Evolutionary conservation across 2,797 vertebrate genomes (phyloP), one percentile per base, ranked within the genome.

Genomic region (Epinephelus malabaricus): DNA sequence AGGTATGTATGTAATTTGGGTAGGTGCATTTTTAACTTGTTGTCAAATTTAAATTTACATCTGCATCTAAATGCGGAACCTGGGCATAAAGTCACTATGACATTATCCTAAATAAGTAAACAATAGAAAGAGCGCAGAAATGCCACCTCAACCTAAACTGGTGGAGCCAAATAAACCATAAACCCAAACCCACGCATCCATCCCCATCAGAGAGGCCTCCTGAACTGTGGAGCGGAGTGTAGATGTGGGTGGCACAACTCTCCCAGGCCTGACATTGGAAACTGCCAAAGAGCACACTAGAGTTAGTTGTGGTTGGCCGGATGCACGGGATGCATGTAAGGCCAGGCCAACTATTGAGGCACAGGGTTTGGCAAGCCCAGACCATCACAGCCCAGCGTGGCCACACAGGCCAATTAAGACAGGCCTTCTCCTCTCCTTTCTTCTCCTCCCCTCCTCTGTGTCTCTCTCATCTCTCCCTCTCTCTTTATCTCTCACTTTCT

Each of bases 271-370:
- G 92, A 94, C 90, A 94, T 91, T 91, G 89, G 91, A 94, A 92
- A 93, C 93, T 93, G 92, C 92, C 92, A 92, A 93, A 94, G 92
- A 94, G 94, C 92, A 93, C 91, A 91, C 92, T 94, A 88, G 93
- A 93, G 91, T 96, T 96, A 95, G 92, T 95, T 94, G 90, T 94
- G 95, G 94, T 95, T 95, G 94, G 94, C 93, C 86, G 94, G 91
- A 94, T 88, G 93, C 95, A 95, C 92, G 94, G 94, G 95, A 95
- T 95, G 94, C 92, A 93, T 90, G 90, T 91, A 91, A 93, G 93
- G 87, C 89, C 89, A 82, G 88, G 94, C 94, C 95, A 95, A 93
- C 87, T 92, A 93, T 93, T 95, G 94, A 95, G 93, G 92, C 92
- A 90, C 89, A 87, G 87, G 92, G 86, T 94, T 94, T 95, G 93